Evolutionary conservation across 2,888 invertebrate genomes (phyloP).

Genomic region (Glaucopsyche alexis): DNA sequence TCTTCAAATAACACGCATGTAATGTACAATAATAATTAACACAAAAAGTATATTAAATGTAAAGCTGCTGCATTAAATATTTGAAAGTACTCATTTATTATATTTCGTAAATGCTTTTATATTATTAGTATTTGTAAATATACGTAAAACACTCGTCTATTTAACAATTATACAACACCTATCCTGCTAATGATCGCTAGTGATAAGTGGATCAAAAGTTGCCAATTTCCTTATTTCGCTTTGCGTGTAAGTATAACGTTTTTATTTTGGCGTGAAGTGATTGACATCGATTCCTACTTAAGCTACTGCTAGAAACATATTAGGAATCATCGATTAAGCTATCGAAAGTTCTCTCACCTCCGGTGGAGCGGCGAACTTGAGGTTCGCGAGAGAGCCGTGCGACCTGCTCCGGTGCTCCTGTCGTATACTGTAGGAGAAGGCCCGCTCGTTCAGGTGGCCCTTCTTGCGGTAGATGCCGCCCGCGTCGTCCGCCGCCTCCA

Average conservation of each 20-base stretch:
- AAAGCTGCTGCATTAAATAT: conserved; percentile 18
- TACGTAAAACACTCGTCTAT: neutral
- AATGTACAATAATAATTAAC: conserved; percentile 29
- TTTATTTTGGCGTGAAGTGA: conserved; percentile 9
- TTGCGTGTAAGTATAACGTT: neutral
- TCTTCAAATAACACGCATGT: conserved; percentile 25
- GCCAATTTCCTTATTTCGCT: conserved; percentile 12
- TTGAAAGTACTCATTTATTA: conserved; percentile 13
- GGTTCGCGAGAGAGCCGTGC: conserved; percentile 93
- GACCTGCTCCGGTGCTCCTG: conserved; percentile 96
- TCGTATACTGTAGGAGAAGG: conserved; percentile 95
- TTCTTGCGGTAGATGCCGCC: conserved; percentile 92
- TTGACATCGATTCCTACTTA: conserved; percentile 7
- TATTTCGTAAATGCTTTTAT: conserved; percentile 7
- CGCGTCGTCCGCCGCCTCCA: conserved; percentile 82
- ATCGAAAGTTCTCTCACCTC: conserved; percentile 58
- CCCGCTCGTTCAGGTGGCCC: conserved; percentile 94
- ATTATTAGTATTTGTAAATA: neutral
- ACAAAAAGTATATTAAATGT: conserved; percentile 25
- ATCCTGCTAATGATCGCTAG: neutral
- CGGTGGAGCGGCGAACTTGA: conserved; percentile 91
- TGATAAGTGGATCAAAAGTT: neutral
- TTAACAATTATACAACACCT: neutral
- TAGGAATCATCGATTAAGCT: neutral
- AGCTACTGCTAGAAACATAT: neutral